Evolutionary conservation across 2,113 vertebrate species (phyloP), one percentile per base, ranked within the genome.

Genomic region (Stomatorhinus ivindoensis): DNA sequence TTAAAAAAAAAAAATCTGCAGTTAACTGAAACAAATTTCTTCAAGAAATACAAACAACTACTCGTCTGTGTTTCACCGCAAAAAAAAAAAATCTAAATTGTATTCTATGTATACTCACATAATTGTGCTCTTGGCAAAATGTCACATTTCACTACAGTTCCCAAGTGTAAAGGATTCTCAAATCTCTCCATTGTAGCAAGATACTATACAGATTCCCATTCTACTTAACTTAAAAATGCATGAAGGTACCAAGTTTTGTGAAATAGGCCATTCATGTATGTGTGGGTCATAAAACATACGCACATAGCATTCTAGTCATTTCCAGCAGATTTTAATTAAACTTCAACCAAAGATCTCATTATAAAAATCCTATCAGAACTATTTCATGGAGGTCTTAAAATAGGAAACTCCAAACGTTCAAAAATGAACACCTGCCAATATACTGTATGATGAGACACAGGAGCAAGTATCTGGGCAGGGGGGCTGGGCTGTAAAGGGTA

Each of bases 11-110:
- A 46, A 87, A 39, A 42, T 35, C 13, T 39, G 93, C 94, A 93
- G 94, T 94, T 96, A 96, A 94, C 96, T 96, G 96, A 96, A 96
- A 96, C 94, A 96, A 96, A 96, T 95, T 95, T 95, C 95, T 95
- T 95, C 88, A 94, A 95, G 95, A 96, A 95, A 96, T 93, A 91
- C 90, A 91, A 95, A 92, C 93, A 48, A 91, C 92, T 90, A 92
- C 93, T 93, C 91, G 91, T 94, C 91, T 93, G 91, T 95, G 95
- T 95, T 95, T 95, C 93, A 92, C 86, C 65, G 93, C 93, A 94
- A 91, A 88, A 90, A 92, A 89, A 94, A 91, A 94, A 91, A 92
- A 89, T 93, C 92, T 94, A 95, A 94, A 94, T 95, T 95, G 94
- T 95, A 95, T 95, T 94, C 91, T 94, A 93, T 91, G 88, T 91